These are phyloP conservation scores for Rhinopithecus roxellana DNA, from an alignment of 2,113 vertebrate genomes.

Conservation along the genomic window DNA sequence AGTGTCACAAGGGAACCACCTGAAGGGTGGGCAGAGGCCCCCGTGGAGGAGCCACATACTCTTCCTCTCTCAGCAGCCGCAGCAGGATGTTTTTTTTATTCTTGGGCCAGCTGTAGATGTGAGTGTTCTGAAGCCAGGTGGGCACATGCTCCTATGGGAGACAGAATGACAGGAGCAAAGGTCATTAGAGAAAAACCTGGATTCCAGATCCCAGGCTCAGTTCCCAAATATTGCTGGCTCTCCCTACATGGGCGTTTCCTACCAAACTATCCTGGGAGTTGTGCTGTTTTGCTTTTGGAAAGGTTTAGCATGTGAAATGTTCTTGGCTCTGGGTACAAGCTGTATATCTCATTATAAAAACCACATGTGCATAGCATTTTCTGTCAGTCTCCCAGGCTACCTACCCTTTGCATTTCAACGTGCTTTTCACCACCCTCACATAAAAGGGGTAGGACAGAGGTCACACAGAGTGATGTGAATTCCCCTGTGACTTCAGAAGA, in stretches of 20 bases:
- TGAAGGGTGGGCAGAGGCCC: conserved; percentile 90
- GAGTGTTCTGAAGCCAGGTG: conserved; percentile 95
- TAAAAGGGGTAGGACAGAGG: conserved; percentile 65
- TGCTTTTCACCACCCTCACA: conserved; percentile 70
- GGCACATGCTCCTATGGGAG: conserved; percentile 90
- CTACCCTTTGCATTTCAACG: conserved; percentile 60
- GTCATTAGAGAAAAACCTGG: conserved; percentile 48
- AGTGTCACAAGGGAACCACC: conserved; percentile 85
- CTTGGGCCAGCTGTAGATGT: conserved; percentile 92
- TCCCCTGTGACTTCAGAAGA: conserved; percentile 26
- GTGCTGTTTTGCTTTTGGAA: conserved; percentile 43
- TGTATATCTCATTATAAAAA: conserved; percentile 56
- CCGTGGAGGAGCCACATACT: conserved; percentile 88
- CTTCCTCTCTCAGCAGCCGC: conserved; percentile 92
- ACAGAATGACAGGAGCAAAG: background rate
- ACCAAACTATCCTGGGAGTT: background rate
- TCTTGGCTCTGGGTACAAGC: conserved; percentile 31
- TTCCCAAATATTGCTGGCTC: background rate
- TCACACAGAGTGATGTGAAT: conserved; percentile 57
- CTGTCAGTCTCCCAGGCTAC: conserved; percentile 63
- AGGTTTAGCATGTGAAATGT: background rate
- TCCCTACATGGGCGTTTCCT: background rate
- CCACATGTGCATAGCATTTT: conserved; percentile 58
- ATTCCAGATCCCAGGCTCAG: conserved; percentile 14
- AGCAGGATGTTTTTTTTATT: conserved; percentile 92